A percentile compares a stretch with the other conserved stretches of the same genome.
phyloP scores from a whole-genome alignment of 2,888 invertebrate genomes.

The Andrena haemorrhoa region DNA sequence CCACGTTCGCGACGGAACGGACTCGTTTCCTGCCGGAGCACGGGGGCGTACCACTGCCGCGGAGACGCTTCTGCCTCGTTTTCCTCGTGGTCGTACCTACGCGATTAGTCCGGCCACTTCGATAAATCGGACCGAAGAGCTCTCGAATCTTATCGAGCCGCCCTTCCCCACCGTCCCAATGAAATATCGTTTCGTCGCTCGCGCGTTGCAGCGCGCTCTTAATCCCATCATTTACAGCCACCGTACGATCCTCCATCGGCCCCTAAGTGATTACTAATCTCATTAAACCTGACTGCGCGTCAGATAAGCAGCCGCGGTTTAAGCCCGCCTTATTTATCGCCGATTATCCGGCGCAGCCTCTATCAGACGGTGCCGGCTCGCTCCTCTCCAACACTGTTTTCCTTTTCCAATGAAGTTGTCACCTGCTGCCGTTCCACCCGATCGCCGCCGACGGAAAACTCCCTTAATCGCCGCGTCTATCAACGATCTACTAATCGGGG shows the following conservation, averaged over 20 bases:
- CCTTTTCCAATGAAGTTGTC: constrained; percentile 45
- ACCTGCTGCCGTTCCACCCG: constrained; percentile 17
- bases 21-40: constrained; percentile 70
- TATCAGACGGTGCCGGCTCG: not conserved
- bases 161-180: not conserved
- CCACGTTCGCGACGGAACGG: constrained; percentile 74
- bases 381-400: constrained; percentile 7
- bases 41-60: constrained; percentile 50
- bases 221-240: not conserved
- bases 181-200: constrained; percentile 10
- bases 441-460: not conserved
- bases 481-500: not conserved
- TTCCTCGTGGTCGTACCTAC: not conserved
- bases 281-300: constrained; percentile 45
- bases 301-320: constrained; percentile 32
- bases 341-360: constrained; percentile 34
- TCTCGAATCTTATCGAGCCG: constrained; percentile 24
- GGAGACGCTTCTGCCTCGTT: not conserved
- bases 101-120: constrained; percentile 14
- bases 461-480: constrained; percentile 28
- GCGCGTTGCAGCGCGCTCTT: not conserved
- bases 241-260: constrained; percentile 15
- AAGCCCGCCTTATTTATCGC: constrained; percentile 42
- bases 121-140: not conserved
- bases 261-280: constrained; percentile 42